phyloP scores from a whole-genome alignment of 1,140 invertebrate genomes.

The Gonatopus flavifemur region DNA sequence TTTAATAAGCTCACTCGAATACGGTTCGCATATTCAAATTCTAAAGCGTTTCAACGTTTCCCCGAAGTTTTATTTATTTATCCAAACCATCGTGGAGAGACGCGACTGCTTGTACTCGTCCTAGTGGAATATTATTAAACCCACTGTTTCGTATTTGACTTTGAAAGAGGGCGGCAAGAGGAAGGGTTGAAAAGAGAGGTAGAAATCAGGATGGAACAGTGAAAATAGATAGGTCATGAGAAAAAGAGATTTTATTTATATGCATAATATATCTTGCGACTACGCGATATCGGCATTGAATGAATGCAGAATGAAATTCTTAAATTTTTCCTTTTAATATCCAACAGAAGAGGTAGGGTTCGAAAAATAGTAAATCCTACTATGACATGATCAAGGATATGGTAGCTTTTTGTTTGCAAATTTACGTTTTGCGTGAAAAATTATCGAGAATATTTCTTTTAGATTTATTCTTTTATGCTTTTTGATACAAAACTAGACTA shows the following conservation, averaged over 20 bases:
- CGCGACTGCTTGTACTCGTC: conserved; percentile 7
- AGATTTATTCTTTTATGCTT: too few relatives aligned
- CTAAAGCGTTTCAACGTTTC: not conserved
- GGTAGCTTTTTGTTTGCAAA: too few relatives aligned
- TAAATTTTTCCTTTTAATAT: too few relatives aligned
- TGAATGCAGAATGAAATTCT: conserved; percentile 42
- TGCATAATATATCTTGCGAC: conserved; percentile 30
- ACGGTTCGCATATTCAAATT: too few relatives aligned
- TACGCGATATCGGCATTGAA: conserved; percentile 33
- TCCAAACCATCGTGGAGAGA: conserved; percentile 12
- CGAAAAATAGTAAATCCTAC: too few relatives aligned
- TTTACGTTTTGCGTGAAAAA: too few relatives aligned
- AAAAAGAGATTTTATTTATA: conserved; percentile 36
- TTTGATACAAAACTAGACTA: too few relatives aligned
- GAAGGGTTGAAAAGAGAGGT: not conserved
- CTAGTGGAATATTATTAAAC: conserved; percentile 32
- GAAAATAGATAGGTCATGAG: too few relatives aligned
- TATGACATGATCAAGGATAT: too few relatives aligned
- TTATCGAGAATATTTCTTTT: too few relatives aligned
- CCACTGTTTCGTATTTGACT: conserved; percentile 37
- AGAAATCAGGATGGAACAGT: too few relatives aligned
- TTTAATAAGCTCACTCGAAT: not conserved
- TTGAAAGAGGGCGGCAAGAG: conserved; percentile 18
- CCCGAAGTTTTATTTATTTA: conserved; percentile 37
- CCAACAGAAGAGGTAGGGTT: too few relatives aligned